Conservation (phyloP, 1,140 invertebrate species). For the Camponotus pennsylvanicus region DNA sequence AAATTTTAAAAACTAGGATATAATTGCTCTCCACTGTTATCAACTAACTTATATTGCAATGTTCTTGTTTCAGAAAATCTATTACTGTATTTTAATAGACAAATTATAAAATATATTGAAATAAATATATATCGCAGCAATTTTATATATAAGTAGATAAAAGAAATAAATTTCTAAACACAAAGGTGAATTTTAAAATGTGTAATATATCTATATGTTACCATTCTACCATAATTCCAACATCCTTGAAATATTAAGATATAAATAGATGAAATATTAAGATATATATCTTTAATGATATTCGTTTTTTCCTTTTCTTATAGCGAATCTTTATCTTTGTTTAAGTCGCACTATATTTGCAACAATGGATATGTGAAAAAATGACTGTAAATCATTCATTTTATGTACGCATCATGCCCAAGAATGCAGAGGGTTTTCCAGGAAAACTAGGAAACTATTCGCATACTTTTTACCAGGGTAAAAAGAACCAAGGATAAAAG, state of each 20-base stretch:
- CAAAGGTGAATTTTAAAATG: not conserved
- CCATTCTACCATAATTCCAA: not conserved
- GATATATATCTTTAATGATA: not conserved
- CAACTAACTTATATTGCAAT: not conserved
- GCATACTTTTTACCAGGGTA: not conserved
- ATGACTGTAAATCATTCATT: slow-evolving; percentile 13
- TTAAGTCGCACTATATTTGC: not conserved
- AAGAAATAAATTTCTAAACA: not conserved
- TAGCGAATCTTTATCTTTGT: not conserved
- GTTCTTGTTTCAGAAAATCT: not conserved
- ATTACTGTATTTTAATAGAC: not conserved
- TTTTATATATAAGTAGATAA: not conserved
- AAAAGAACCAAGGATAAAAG: not conserved
- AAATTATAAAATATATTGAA: not conserved
- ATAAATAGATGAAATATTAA: not conserved
- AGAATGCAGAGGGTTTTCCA: too few relatives aligned
- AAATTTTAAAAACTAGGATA: slow-evolving; percentile 30
- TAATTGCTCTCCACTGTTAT: slow-evolving; percentile 14
- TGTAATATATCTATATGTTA: not conserved
- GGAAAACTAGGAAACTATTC: not conserved
- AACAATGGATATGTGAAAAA: slow-evolving; percentile 16
- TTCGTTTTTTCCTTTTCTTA: not conserved
- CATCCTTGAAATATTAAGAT: not conserved
- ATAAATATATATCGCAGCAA: not conserved
- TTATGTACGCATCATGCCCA: not conserved